These are phyloP conservation scores for Bombus sibiricus DNA, from an alignment of 1,140 invertebrate species.

Conservation along the genomic window DNA sequence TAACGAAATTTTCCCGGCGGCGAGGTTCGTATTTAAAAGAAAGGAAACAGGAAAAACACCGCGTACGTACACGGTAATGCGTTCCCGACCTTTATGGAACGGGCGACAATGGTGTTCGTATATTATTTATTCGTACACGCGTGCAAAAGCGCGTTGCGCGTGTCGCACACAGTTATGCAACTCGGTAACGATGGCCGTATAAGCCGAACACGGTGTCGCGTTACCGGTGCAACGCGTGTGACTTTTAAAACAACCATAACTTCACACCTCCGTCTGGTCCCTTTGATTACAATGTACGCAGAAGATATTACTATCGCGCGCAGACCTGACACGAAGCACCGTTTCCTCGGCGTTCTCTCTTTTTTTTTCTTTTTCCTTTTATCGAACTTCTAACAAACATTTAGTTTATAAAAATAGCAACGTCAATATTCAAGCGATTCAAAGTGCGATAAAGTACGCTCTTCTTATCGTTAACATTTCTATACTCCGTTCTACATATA, in stretches of 20 bases:
- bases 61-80: background rate
- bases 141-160: conserved; percentile 40
- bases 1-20: background rate
- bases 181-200: conserved; percentile 37
- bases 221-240: conserved; percentile 59
- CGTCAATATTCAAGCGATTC: background rate
- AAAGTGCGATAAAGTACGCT: no score
- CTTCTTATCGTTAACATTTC: no score
- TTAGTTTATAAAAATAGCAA: background rate
- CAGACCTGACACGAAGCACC: no score
- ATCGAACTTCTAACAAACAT: background rate
- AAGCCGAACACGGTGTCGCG: conserved; percentile 67
- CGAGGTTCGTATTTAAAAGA: background rate
- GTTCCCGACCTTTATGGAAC: conserved; percentile 9
- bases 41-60: conserved; percentile 3
- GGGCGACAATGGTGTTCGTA: conserved; percentile 7
- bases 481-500: no score
- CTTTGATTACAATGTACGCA: conserved; percentile 29
- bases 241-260: conserved; percentile 56
- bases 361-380: background rate
- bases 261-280: conserved; percentile 25
- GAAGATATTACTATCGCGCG: conserved; percentile 14
- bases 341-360: background rate
- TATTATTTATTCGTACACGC: conserved; percentile 52
- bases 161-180: conserved; percentile 66